These are phyloP conservation scores for Bagarius yarrelli DNA, from an alignment of 2,113 vertebrate species.

Conservation along the genomic window DNA sequence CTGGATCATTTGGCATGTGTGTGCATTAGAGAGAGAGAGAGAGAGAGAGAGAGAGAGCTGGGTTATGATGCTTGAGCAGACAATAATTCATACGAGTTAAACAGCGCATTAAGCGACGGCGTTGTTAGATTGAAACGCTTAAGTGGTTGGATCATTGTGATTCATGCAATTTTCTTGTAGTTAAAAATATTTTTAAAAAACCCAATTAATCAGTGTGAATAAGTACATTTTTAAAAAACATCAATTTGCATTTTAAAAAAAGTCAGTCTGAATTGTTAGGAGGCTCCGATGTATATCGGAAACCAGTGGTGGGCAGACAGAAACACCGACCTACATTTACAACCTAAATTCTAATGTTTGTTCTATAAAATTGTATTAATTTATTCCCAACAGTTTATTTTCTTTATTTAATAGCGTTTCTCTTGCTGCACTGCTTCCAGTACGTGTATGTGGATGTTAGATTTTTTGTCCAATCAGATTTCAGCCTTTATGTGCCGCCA, in stretches of 20 bases:
- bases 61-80: conserved; percentile 12
- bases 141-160: conserved; percentile 3
- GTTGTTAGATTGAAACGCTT: conserved; percentile 23
- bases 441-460: too few relatives aligned
- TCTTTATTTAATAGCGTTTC: too few relatives aligned
- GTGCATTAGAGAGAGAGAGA: not conserved
- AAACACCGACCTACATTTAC: too few relatives aligned
- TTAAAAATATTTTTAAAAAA: conserved; percentile 1
- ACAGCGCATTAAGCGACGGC: conserved; percentile 1
- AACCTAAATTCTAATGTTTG: too few relatives aligned
- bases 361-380: too few relatives aligned
- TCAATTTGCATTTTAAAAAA: not conserved
- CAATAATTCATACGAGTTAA: conserved; percentile 31
- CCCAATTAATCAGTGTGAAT: not conserved
- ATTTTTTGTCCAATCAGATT: too few relatives aligned
- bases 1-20: conserved; percentile 28
- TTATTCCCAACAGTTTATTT: too few relatives aligned
- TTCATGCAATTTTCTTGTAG: conserved; percentile 16
- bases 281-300: not conserved
- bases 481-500: too few relatives aligned
- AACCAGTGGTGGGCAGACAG: not conserved
- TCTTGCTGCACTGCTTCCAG: too few relatives aligned
- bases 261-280: not conserved
- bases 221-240: not conserved
- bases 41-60: not conserved